A percentile compares a stretch with the other conserved stretches of the same genome.
These are phyloP conservation scores for Petrolisthes manimaculis DNA, from an alignment of 2,888 invertebrate species.

Conservation along the genomic window DNA sequence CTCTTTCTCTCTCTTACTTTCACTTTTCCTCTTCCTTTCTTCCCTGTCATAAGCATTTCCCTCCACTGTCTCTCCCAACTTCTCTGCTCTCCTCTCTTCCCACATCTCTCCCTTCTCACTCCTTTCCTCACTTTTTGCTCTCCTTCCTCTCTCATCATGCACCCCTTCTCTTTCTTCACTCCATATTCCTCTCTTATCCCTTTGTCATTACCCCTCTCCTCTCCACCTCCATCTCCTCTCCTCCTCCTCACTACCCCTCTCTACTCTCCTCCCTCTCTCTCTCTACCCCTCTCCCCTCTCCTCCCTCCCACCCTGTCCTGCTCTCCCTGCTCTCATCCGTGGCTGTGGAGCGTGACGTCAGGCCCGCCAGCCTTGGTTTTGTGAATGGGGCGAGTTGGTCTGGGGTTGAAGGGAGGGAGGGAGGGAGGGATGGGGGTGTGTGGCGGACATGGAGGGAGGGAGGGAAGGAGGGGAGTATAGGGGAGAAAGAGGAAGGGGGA, in stretches of 20 bases:
- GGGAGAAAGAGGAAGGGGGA: background rate
- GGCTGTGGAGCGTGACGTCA: constrained; percentile 41
- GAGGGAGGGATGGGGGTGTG: background rate
- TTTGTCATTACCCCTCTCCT: background rate
- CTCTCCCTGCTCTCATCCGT: constrained; percentile 8
- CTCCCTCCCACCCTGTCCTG: constrained; percentile 6
- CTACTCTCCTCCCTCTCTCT: background rate
- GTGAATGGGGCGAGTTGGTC: constrained; percentile 45
- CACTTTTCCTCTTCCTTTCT: background rate
- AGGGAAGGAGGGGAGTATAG: background rate
- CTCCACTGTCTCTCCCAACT: background rate
- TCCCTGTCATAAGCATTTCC: background rate
- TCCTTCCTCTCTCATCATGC: background rate
- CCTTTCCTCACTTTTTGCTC: background rate
- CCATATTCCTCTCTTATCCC: background rate
- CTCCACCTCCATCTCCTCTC: background rate
- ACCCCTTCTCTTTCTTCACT: background rate
- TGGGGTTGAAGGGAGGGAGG: constrained; percentile 8
- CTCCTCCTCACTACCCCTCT: background rate
- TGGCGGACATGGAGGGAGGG: background rate
- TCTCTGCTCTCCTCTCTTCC: background rate
- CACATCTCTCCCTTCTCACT: background rate
- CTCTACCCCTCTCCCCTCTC: background rate
- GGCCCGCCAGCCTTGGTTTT: constrained; percentile 48
- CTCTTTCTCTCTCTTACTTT: background rate